These are phyloP conservation scores for Oryzias melastigma DNA, from an alignment of 2,113 vertebrate genomes.

Conservation along the genomic window DNA sequence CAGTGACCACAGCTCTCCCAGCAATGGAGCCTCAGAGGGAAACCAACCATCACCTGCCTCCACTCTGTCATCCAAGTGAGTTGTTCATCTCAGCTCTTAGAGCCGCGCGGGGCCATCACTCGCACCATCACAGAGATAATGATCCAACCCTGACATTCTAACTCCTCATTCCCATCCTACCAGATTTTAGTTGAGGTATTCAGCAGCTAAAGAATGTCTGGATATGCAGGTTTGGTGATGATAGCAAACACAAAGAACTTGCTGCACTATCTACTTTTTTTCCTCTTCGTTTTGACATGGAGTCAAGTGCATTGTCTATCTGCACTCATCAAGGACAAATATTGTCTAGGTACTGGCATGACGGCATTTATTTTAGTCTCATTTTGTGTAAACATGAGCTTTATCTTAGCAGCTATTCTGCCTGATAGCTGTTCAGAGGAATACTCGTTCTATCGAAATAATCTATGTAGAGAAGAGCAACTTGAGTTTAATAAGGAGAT, in stretches of 20 bases:
- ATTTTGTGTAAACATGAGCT: constrained; percentile 35
- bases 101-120: neutral
- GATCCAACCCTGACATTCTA: constrained; percentile 57
- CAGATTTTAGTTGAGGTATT: constrained; percentile 55
- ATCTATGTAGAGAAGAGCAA: constrained; percentile 45
- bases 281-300: constrained; percentile 43
- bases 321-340: constrained; percentile 63
- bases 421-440: constrained; percentile 27
- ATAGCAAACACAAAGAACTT: constrained; percentile 52
- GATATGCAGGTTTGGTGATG: constrained; percentile 38
- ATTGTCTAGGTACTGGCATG: constrained; percentile 46
- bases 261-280: constrained; percentile 44
- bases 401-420: constrained; percentile 44
- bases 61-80: constrained; percentile 95
- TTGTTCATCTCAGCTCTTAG: constrained; percentile 23
- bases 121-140: constrained; percentile 47
- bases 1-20: constrained; percentile 96
- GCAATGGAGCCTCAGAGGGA: constrained; percentile 94
- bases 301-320: constrained; percentile 59
- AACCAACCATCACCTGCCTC: constrained; percentile 97
- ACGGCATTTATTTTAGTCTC: constrained; percentile 57
- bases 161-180: constrained; percentile 37
- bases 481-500: constrained; percentile 2
- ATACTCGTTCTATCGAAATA: constrained; percentile 40
- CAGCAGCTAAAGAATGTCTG: constrained; percentile 50